Evolutionary conservation across 2,113 vertebrate genomes (phyloP).

Genomic region (Podocnemis expansa): DNA sequence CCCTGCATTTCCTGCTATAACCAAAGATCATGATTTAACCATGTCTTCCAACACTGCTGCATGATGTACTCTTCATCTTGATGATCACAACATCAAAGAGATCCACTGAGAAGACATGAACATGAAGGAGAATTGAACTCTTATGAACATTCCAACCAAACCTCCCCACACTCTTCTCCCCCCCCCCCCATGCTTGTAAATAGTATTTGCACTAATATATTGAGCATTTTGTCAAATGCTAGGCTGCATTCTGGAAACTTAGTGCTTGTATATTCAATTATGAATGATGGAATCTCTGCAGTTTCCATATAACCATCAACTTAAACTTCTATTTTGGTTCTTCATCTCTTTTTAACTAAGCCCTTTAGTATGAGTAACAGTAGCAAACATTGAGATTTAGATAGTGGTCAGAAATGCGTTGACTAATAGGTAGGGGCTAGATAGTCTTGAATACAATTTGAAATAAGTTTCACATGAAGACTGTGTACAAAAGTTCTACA

Average conservation of each 20-base stretch:
- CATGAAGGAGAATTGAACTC: neutral
- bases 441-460: neutral
- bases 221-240: neutral
- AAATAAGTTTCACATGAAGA: neutral
- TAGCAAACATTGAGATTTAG: neutral
- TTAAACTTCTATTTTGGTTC: neutral
- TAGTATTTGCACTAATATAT: neutral
- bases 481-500: neutral
- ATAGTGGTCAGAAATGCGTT: neutral
- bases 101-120: neutral
- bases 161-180: neutral
- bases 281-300: neutral
- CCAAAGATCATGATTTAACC: neutral
- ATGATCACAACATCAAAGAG: neutral
- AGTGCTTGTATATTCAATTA: neutral
- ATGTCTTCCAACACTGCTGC: neutral
- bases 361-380: neutral
- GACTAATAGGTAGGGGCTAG: neutral
- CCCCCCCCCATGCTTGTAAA: neutral
- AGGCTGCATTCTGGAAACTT: neutral
- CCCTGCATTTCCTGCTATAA: neutral
- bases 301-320: fast-evolving
- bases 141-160: neutral
- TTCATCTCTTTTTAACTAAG: neutral
- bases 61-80: neutral